These are phyloP conservation scores for Myiozetetes cayanensis DNA, from an alignment of 2,113 vertebrate species.

Conservation along the genomic window DNA sequence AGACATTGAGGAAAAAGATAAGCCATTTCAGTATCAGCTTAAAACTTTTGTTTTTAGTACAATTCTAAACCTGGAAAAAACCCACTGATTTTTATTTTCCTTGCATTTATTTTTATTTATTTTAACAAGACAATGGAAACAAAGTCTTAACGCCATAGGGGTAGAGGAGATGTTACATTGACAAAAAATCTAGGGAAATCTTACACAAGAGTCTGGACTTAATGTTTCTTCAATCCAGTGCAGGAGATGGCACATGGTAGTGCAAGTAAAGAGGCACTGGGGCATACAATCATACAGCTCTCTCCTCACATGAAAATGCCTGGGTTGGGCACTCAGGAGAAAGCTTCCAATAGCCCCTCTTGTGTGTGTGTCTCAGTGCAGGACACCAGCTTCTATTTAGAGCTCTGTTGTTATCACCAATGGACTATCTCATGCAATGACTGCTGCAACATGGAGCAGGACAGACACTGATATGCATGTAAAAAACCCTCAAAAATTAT, in stretches of 20 bases:
- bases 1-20: neutral
- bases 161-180: neutral
- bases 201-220: neutral
- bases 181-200: neutral
- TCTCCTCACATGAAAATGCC: neutral
- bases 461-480: neutral
- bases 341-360: neutral
- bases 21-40: neutral
- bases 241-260: neutral
- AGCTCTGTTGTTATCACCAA: fast-evolving
- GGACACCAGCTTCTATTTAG: fast-evolving
- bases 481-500: fast-evolving
- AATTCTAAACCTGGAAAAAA: neutral
- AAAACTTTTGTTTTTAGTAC: neutral
- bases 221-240: neutral
- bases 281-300: neutral
- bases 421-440: fast-evolving
- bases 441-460: neutral
- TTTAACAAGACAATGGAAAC: neutral
- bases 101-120: neutral
- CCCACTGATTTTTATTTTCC: fast-evolving
- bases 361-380: fast-evolving
- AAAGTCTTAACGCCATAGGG: neutral
- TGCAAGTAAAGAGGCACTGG: neutral
- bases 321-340: neutral